Percentiles rank a stretch among this genome's conserved stretches.
Conservation (phyloP, 35 echinoderm and acorn worm genomes). For the Ptychodera flava region DNA sequence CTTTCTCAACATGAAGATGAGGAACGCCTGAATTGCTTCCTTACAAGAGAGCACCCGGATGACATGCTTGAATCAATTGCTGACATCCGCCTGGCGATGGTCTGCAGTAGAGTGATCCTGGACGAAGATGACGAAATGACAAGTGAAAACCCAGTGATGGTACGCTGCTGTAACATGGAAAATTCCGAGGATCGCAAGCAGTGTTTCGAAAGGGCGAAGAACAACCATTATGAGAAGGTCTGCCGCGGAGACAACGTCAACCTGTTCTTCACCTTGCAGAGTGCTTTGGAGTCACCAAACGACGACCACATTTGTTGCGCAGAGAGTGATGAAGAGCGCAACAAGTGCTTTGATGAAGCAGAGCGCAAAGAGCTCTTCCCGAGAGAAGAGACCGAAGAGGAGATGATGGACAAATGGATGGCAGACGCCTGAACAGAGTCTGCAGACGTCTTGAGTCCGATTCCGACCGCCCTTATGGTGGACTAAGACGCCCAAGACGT, state of each 20-base stretch:
- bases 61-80: background rate
- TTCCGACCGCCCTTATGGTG: too few species aligned
- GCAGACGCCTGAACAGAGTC: background rate
- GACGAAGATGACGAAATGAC: background rate
- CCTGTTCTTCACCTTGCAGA: background rate
- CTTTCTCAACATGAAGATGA: background rate
- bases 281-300: background rate
- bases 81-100: background rate
- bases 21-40: background rate
- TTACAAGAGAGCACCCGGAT: background rate
- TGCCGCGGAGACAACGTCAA: background rate
- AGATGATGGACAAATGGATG: background rate
- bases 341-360: background rate
- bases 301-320: background rate
- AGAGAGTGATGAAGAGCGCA: background rate
- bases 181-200: background rate
- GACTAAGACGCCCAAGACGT: too few species aligned
- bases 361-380: background rate
- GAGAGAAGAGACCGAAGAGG: background rate
- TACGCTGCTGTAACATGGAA: background rate
- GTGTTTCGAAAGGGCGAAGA: background rate
- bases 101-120: background rate
- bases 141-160: background rate
- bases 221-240: background rate
- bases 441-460: background rate